Percentiles rank a stretch among this genome's conserved stretches.
phyloP scores from a whole-genome alignment of 2,113 vertebrate species.

The Microcebus murinus region DNA sequence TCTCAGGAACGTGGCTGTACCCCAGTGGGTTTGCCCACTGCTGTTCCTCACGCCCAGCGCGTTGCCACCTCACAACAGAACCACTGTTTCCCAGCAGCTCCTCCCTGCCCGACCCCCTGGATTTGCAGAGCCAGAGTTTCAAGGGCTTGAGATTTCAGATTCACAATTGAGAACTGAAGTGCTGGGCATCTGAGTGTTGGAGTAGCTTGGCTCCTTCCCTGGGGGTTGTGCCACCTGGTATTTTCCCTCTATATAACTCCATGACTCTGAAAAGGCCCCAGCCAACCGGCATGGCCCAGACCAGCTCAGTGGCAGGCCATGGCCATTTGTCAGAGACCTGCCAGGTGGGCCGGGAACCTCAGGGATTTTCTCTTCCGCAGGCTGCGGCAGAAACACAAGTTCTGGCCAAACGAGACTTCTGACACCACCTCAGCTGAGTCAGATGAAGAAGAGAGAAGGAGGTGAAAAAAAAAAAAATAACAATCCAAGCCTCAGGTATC shows the following conservation, averaged over 20 bases:
- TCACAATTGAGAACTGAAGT: not conserved
- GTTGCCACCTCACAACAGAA: not conserved
- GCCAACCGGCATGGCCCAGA: not conserved
- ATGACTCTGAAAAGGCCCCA: not conserved
- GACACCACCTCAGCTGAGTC: not conserved
- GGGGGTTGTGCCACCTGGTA: not conserved
- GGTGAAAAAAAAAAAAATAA: too few species aligned
- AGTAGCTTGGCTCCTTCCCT: not conserved
- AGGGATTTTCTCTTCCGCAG: not conserved
- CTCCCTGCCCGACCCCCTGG: too few species aligned
- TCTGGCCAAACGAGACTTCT: not conserved
- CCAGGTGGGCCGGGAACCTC: not conserved
- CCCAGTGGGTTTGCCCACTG: not conserved
- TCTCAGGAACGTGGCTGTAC: not conserved
- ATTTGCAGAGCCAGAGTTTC: not conserved
- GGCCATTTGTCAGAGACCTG: not conserved
- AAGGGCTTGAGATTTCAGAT: not conserved
- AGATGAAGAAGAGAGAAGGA: not conserved
- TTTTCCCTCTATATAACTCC: not conserved
- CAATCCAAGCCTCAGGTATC: conserved; percentile 19
- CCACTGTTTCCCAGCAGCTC: not conserved
- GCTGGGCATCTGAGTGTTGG: not conserved
- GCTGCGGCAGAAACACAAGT: not conserved
- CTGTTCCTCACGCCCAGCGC: not conserved
- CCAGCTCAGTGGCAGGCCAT: not conserved